Evolutionary conservation across 2,113 vertebrate genomes (phyloP), one percentile per base, ranked within the genome.

Genomic region (Burhinus oedicnemus): DNA sequence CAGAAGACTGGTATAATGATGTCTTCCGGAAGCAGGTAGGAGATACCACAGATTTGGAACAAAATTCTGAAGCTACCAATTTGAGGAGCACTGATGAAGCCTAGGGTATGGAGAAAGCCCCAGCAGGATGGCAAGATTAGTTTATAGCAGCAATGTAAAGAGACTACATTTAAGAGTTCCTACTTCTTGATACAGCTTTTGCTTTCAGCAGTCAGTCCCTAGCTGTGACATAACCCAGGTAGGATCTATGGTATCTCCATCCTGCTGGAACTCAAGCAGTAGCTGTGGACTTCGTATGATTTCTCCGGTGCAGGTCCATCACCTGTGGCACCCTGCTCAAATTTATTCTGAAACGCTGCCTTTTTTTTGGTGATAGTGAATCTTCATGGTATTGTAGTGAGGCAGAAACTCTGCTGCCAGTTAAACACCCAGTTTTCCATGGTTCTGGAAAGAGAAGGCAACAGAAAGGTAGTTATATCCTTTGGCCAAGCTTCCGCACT

Each of bases 191-290:
- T 36, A 13, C 12, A 40, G 18, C 22, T 77, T 80, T 89, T 88
- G 21, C 54, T 95, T 93, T 78, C 34, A 65, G 0, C 10, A 76
- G 15, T 36, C 19, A 14, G 0, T 55, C 21, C 11, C 26, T 64
- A 4, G 8, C 20, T 68, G 49, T 74, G 54, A 49, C 13, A 4
- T 32, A 29, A 11, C 16, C 8, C 55, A 12, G 44, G n/a, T 12
- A 42, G 23, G 9, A 19, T 77, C 34, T 90, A 0, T 61, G 34
- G 27, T 77, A 34, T 54, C 20, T 66, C 32, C 32, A 9, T 60
- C 34, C 26, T 66, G 0, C 25, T 0, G 0, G 25, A 80, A 74
- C 30, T 75, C 52, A 51, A 9, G 38, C 7, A 25, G 8, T 49
- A 81, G 11, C n/a, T 68, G 25, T 47, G 58, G 32, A 27, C 5